phyloP scores from a whole-genome alignment of 2,888 invertebrate genomes.

The Cordilura impudica region DNA sequence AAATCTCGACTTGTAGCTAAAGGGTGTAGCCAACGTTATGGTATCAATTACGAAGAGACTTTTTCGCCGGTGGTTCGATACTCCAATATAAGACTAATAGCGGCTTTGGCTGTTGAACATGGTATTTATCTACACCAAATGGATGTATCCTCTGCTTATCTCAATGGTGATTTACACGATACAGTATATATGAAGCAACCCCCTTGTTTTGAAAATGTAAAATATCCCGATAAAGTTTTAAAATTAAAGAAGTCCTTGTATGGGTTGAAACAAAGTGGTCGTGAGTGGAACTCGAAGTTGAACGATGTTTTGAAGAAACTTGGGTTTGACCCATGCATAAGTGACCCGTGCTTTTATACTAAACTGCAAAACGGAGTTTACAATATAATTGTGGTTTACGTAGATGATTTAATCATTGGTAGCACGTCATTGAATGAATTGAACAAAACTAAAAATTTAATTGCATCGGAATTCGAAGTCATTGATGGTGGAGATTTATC shows the following conservation, averaged over 20 bases:
- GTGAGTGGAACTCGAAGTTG: constrained; percentile 25
- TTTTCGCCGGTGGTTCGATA: constrained; percentile 12
- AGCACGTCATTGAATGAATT: background rate
- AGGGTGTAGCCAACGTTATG: constrained; percentile 12
- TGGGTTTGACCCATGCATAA: constrained; percentile 7
- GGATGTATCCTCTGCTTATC: constrained; percentile 13
- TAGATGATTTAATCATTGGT: too few relatives aligned
- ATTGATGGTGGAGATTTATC: background rate
- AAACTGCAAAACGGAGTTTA: too few relatives aligned
- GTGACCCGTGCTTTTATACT: constrained; percentile 19
- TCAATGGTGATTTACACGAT: constrained; percentile 13
- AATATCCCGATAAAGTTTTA: background rate
- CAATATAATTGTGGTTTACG: too few relatives aligned
- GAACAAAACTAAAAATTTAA: background rate
- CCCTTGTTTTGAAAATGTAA: constrained; percentile 2
- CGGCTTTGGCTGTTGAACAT: constrained; percentile 62
- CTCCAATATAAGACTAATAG: constrained; percentile 60
- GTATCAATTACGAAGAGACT: constrained; percentile 19
- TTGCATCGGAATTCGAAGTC: background rate
- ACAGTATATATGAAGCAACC: constrained; percentile 26
- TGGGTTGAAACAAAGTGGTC: constrained; percentile 19
- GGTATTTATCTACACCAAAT: constrained; percentile 18
- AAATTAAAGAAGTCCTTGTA: constrained; percentile 1
- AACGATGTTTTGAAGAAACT: background rate
- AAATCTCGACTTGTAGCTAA: constrained; percentile 22